Base-by-base conservation (phyloP, 2,888 invertebrate genomes). In the Harpalus rufipes region DNA sequence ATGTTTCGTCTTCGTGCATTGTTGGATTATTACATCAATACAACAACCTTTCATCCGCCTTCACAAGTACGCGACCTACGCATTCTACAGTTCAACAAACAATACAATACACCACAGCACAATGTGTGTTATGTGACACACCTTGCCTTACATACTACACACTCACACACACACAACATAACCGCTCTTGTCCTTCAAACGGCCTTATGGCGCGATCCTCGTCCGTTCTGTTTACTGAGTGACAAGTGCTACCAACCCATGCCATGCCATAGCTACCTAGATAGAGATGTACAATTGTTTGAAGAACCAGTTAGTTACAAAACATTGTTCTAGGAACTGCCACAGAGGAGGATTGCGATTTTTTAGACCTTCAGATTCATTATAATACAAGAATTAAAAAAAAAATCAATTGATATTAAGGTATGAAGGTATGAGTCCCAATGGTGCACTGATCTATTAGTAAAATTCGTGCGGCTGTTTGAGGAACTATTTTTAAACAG, bases 141-240 rank as follows among this genome's bases (percentile, higher is more conserved):
- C 63, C 63, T 63, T 74, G 18, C 14, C n/a, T 51, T 16, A 72
- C 68, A 72, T n/a, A 65, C 65, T 25, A 65, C 12, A 65, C 14
- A 72, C 68, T 39, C 72, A 44, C 18, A 44, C 14, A 41, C 2
- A 16, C 41, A 68, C 5, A 25, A 14, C 41, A 5, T 16, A 7
- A 14, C 39, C 14, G 72, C 44, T 44, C 18, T 14, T 82, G 82
- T 82, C 82, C 82, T 82, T 82, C 82, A 82, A 72, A 82, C 82
- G 82, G 82, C 82, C 82, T 82, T 82, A 82, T 58, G 72, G 68
- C 68, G 68, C 68, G 14, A 68, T 32, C 16, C 59, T 18, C n/a
- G 58, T 79, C 25, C 32, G 32, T 81, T n/a, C 21, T 68, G 39
- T 25, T 51, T 14, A 63, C 39, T 8, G n/a, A 18, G 44, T 74